Evolutionary conservation across 2,113 vertebrate species (phyloP).

Genomic region (Alosa alosa): DNA sequence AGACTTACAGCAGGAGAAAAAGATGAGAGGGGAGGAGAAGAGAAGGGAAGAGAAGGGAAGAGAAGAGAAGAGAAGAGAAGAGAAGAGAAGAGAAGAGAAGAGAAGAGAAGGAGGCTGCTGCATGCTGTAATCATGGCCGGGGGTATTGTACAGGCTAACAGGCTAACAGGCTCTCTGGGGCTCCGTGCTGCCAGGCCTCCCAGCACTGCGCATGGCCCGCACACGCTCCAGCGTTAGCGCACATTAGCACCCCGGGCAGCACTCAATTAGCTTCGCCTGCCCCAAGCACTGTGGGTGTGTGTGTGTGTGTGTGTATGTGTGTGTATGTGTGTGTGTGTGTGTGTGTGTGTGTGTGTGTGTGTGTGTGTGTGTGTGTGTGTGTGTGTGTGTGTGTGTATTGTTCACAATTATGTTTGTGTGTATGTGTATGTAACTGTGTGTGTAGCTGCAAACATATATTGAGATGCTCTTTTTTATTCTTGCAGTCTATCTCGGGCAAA

Average conservation of each 20-base stretch:
- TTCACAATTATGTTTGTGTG: not conserved
- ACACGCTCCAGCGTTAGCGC: conserved; percentile 25
- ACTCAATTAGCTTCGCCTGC: conserved; percentile 21
- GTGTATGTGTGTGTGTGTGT: not conserved
- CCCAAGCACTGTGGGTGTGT: conserved; percentile 22
- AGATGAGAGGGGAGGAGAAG: not conserved
- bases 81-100: not conserved
- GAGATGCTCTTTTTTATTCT: not conserved
- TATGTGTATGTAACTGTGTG: not conserved
- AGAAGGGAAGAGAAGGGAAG: conserved; percentile 12
- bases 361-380: conserved; percentile 23
- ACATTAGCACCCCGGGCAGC: conserved; percentile 22
- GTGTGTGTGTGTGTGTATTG: not conserved
- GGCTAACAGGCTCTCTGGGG: conserved; percentile 26
- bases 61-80: not conserved
- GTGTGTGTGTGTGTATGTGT: not conserved
- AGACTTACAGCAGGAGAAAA: conserved; percentile 9
- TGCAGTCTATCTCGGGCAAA: not conserved
- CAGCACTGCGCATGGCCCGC: not conserved
- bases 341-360: conserved; percentile 19
- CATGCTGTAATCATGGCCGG: conserved; percentile 21
- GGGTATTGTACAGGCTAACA: not conserved
- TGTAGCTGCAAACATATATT: not conserved
- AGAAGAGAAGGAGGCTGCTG: not conserved
- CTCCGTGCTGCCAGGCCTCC: not conserved